Evolutionary conservation across 2,113 vertebrate species (phyloP).

Genomic region (Paralichthys olivaceus): DNA sequence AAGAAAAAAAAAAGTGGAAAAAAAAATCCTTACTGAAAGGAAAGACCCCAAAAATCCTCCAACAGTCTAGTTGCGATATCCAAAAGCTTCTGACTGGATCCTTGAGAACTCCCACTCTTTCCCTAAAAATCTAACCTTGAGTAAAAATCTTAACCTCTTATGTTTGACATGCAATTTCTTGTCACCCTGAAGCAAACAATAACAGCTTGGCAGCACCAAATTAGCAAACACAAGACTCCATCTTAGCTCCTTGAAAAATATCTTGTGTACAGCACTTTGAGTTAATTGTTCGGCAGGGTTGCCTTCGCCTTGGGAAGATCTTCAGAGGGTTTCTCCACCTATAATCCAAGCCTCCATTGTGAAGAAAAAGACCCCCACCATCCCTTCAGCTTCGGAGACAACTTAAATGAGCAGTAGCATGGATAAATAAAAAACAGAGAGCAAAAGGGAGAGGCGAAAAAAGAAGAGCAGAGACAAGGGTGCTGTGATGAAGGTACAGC

Average conservation of each 20-base stretch:
- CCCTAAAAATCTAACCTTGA: conserved; percentile 20
- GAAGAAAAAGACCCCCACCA: conserved; percentile 47
- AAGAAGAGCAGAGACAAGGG: conserved; percentile 37
- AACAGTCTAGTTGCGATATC: conserved; percentile 70
- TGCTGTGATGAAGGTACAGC: conserved; percentile 47
- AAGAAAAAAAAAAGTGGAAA: conserved; percentile 9
- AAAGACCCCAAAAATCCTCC: conserved; percentile 67
- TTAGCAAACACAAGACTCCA: conserved; percentile 59
- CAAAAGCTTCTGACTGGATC: conserved; percentile 65
- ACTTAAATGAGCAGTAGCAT: conserved; percentile 28
- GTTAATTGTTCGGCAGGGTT: conserved; percentile 49
- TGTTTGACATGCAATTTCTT: conserved; percentile 36
- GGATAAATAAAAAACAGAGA: conserved; percentile 33
- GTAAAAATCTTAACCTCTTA: conserved; percentile 18
- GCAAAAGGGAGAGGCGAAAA: conserved; percentile 42
- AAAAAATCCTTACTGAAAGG: conserved; percentile 64
- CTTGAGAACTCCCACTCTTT: conserved; percentile 52
- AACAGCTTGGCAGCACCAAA: conserved; percentile 43
- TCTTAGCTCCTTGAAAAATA: conserved; percentile 58
- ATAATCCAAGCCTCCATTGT: conserved; percentile 50
- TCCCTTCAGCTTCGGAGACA: conserved; percentile 47
- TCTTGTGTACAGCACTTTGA: conserved; percentile 38
- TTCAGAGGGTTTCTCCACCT: conserved; percentile 67
- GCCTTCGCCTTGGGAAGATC: conserved; percentile 47
- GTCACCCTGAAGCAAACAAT: conserved; percentile 32